These are phyloP conservation scores for Unio delphinus DNA, from an alignment of 2,888 invertebrate species.

Conservation along the genomic window DNA sequence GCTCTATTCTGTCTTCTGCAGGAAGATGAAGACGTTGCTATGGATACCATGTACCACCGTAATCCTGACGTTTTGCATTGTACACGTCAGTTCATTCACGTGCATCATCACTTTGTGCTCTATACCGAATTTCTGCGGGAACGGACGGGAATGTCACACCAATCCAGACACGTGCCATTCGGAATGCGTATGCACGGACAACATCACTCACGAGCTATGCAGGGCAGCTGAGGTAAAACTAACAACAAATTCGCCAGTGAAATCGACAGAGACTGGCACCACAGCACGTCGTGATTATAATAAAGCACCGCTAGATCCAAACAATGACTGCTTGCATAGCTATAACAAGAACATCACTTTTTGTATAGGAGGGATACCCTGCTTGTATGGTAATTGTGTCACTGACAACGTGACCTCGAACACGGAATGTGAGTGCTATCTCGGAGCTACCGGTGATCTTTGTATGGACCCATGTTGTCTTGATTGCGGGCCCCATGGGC, in stretches of 20 bases:
- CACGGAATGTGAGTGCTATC: conserved; percentile 13
- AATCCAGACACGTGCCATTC: conserved; percentile 9
- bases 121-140: conserved; percentile 14
- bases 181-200: conserved; percentile 17
- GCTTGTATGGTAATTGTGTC: conserved; percentile 10
- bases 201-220: conserved; percentile 13
- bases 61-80: no score
- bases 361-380: conserved; percentile 1
- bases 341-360: neutral
- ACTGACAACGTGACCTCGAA: conserved; percentile 4
- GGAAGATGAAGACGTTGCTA: no score
- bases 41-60: no score
- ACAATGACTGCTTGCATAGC: neutral
- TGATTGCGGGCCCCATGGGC: conserved; percentile 20
- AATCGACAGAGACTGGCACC: no score
- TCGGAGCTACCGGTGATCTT: conserved; percentile 5
- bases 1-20: no score
- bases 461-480: conserved; percentile 25
- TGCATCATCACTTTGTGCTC: conserved; percentile 19
- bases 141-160: conserved; percentile 13
- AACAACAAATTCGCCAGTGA: no score
- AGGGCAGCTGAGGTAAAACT: neutral
- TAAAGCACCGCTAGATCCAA: neutral
- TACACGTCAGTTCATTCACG: neutral
- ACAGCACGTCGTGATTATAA: no score